A percentile compares a stretch with the other conserved stretches of the same genome.
Evolutionary conservation across 2,797 vertebrate species (phyloP).

Genomic region (Sus cebifrons): DNA sequence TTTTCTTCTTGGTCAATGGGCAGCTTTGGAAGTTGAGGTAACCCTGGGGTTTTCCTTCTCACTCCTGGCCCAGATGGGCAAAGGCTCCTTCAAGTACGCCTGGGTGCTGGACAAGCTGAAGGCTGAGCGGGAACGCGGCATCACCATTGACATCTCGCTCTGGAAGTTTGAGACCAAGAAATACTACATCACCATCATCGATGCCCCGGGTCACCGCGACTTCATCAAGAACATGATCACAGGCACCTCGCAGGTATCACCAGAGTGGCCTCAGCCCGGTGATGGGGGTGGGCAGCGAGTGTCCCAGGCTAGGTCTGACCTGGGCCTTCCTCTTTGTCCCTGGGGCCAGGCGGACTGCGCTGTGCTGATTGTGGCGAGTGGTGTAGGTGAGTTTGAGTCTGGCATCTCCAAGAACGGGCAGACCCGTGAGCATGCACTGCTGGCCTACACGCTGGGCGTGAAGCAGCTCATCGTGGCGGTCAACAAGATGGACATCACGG

Average conservation of each 20-base stretch:
- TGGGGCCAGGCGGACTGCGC: constrained; percentile 74
- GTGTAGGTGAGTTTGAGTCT: constrained; percentile 78
- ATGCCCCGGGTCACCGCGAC: constrained; percentile 93
- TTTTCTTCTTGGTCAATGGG: background rate
- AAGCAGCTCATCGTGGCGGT: constrained; percentile 89
- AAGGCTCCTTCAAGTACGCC: constrained; percentile 94
- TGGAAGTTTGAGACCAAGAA: constrained; percentile 93
- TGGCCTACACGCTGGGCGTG: constrained; percentile 77
- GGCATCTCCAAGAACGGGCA: constrained; percentile 49
- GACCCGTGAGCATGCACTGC: constrained; percentile 76
- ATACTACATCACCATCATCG: constrained; percentile 93
- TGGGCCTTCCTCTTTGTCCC: background rate
- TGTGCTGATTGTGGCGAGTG: constrained; percentile 73
- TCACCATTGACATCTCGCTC: constrained; percentile 93
- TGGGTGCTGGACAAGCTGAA: constrained; percentile 94
- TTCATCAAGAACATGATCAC: constrained; percentile 96
- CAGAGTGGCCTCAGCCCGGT: background rate
- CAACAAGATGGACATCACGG: constrained; percentile 94
- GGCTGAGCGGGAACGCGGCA: constrained; percentile 92
- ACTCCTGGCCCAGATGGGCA: constrained; percentile 89
- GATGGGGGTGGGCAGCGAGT: background rate
- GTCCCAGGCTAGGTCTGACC: background rate
- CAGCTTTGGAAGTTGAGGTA: background rate
- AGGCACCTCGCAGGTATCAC: constrained; percentile 92
- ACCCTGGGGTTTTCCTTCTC: background rate